Conservation (phyloP, 1,140 invertebrate genomes). For the Polypedilum vanderplanki region DNA sequence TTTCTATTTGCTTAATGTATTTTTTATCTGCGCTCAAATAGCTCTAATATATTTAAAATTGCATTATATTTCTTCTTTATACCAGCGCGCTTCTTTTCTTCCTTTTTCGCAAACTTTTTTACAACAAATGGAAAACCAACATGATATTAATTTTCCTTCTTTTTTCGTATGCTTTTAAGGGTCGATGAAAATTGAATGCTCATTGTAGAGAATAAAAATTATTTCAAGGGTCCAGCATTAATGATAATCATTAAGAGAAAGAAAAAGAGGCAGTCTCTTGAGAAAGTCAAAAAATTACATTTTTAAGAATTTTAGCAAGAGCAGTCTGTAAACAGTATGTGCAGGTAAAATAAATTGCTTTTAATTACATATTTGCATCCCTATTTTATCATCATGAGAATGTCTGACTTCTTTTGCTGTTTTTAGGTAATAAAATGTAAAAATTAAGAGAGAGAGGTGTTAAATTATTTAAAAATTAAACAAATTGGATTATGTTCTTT, state of each 20-base stretch:
- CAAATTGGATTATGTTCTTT: neutral
- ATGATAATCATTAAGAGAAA: neutral
- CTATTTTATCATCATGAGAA: neutral
- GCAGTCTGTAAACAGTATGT: neutral
- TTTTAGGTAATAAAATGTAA: neutral
- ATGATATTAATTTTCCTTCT: neutral
- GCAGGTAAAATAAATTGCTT: slow-evolving; percentile 7
- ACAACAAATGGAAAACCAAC: slow-evolving; percentile 1
- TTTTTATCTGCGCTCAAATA: neutral
- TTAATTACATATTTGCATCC: slow-evolving; percentile 14
- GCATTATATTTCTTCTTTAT: neutral
- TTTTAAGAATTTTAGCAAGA: neutral
- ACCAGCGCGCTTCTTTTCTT: neutral
- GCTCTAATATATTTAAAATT: slow-evolving; percentile 20
- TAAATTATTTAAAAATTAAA: slow-evolving; percentile 6
- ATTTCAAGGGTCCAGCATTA: slow-evolving; percentile 5
- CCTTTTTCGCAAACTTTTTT: neutral
- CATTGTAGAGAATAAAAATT: neutral
- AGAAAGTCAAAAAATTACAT: neutral
- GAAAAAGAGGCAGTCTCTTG: neutral
- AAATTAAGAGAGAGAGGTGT: neutral
- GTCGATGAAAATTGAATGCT: neutral
- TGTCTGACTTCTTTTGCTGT: neutral
- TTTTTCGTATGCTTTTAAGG: neutral
- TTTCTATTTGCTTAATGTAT: slow-evolving; percentile 19